phyloP scores from a whole-genome alignment of 2,888 invertebrate genomes.

The Tinea pellionella region DNA sequence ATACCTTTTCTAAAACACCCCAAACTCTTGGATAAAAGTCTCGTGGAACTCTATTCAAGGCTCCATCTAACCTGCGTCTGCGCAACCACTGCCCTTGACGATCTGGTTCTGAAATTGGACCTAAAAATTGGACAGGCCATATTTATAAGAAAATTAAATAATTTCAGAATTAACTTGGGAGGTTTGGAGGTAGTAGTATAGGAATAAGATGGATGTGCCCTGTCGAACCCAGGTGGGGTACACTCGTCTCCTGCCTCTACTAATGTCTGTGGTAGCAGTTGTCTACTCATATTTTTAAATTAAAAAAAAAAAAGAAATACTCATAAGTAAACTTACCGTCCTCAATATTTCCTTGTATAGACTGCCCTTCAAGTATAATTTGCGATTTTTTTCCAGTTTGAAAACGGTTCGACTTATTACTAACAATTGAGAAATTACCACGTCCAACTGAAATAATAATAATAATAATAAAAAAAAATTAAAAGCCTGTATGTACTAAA shows the following conservation, averaged over 20 bases:
- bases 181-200: no score
- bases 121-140: no score
- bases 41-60: slow-evolving; percentile 94
- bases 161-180: no score
- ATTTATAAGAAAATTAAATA: no score
- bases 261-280: no score
- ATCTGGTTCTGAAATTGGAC: slow-evolving; percentile 74
- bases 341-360: slow-evolving; percentile 47
- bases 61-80: slow-evolving; percentile 93
- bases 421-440: slow-evolving; percentile 89
- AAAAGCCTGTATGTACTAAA: no score
- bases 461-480: no score
- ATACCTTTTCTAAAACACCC: slow-evolving; percentile 87
- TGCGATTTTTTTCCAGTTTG: slow-evolving; percentile 76
- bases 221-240: no score
- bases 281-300: no score
- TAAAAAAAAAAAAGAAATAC: no score
- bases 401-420: slow-evolving; percentile 86
- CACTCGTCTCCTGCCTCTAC: no score
- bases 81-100: slow-evolving; percentile 98
- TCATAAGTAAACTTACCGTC: slow-evolving; percentile 37
- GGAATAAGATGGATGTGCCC: no score
- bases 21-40: slow-evolving; percentile 97
- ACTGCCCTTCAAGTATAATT: slow-evolving; percentile 54
- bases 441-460: slow-evolving; percentile 76